Percentiles rank a stretch among this genome's conserved stretches.
These are phyloP conservation scores for Galeopsomyia nigrocyanea DNA, from an alignment of 2,888 invertebrate species.

Conservation along the genomic window DNA sequence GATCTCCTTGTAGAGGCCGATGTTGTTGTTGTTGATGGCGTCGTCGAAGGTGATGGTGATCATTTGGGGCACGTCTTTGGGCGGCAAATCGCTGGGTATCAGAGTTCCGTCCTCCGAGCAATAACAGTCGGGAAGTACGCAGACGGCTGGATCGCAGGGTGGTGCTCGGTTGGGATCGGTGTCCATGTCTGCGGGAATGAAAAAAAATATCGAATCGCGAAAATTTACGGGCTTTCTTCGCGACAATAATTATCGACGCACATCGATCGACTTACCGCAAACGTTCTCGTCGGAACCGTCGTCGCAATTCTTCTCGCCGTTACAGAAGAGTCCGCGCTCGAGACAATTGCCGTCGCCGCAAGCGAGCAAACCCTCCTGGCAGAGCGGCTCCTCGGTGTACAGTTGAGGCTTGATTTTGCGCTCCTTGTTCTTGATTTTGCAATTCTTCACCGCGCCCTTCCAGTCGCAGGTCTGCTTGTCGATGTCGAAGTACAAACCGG, in stretches of 20 bases:
- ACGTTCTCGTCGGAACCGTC: conserved; percentile 93
- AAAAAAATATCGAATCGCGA: no score
- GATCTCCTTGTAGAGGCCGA: conserved; percentile 92
- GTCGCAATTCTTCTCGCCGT: conserved; percentile 89
- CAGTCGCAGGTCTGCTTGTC: conserved; percentile 96
- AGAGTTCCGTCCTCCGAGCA: conserved; percentile 92
- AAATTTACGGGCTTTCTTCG: no score
- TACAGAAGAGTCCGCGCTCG: conserved; percentile 92
- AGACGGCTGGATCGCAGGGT: conserved; percentile 88
- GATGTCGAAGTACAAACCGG: conserved; percentile 92
- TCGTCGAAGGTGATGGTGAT: conserved; percentile 95
- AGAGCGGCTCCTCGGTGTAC: conserved; percentile 91
- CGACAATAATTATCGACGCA: no score
- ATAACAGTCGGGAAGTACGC: conserved; percentile 92
- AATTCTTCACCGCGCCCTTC: conserved; percentile 94
- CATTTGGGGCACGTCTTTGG: conserved; percentile 93
- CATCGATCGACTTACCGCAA: conserved; percentile 81
- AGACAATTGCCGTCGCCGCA: conserved; percentile 91
- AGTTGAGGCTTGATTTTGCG: conserved; percentile 88
- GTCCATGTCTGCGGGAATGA: conserved; percentile 80
- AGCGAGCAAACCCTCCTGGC: conserved; percentile 87
- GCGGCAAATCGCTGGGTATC: conserved; percentile 86
- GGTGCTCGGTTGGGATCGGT: conserved; percentile 94
- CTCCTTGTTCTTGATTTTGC: conserved; percentile 90
- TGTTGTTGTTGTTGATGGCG: conserved; percentile 95